Percentiles rank a stretch among this genome's conserved stretches.
phyloP scores from a whole-genome alignment of 2,113 vertebrate species.

The Tiliqua scincoides region DNA sequence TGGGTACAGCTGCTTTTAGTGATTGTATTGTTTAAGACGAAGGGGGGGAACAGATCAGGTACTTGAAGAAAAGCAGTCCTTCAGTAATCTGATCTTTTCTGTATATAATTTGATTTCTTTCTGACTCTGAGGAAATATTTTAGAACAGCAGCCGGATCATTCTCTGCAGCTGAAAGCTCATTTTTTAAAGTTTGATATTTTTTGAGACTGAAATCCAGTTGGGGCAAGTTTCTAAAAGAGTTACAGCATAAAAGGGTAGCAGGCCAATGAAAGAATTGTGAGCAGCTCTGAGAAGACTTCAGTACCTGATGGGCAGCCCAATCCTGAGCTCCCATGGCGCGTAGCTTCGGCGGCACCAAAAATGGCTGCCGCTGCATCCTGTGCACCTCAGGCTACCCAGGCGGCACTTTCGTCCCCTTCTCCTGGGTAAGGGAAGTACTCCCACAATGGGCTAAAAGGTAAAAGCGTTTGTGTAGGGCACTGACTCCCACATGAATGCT shows the following conservation, averaged over 20 bases:
- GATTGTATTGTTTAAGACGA: slow-evolving; percentile 9
- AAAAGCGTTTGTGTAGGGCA: no score
- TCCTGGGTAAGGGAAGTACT: no score
- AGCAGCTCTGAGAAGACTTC: neutral
- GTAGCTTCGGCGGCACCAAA: no score
- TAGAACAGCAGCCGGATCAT: slow-evolving; percentile 49
- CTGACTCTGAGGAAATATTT: slow-evolving; percentile 52
- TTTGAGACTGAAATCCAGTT: slow-evolving; percentile 37
- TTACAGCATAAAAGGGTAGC: neutral
- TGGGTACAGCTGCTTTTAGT: slow-evolving; percentile 33
- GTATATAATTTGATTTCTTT: slow-evolving; percentile 63
- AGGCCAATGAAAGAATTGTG: neutral
- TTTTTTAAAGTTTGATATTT: slow-evolving; percentile 58
- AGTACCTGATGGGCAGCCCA: no score
- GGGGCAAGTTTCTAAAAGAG: slow-evolving; percentile 18
- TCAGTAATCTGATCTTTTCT: slow-evolving; percentile 60
- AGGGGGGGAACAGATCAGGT: slow-evolving; percentile 44
- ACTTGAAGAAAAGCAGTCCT: slow-evolving; percentile 58
- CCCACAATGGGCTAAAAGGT: no score
- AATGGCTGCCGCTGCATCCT: no score
- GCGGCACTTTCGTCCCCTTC: no score
- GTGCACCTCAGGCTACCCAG: no score
- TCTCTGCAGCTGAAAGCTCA: slow-evolving; percentile 46
- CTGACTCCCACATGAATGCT: no score
- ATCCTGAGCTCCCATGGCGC: no score